Evolutionary conservation across 2,797 vertebrate species (phyloP), one percentile per base, ranked within the genome.

Genomic region (Triplophysa yarkandensis): DNA sequence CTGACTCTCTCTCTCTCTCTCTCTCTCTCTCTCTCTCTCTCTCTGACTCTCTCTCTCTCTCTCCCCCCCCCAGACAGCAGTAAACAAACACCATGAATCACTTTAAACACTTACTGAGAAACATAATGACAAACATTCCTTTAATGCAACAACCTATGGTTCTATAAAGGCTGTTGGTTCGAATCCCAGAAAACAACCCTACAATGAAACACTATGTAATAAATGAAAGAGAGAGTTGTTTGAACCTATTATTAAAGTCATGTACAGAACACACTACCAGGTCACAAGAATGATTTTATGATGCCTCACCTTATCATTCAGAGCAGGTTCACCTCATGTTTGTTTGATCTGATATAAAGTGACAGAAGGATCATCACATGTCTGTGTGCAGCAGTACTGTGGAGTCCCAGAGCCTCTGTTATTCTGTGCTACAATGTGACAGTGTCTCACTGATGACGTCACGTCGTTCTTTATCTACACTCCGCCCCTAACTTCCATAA

Each of bases 41-140:
- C n/a, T n/a, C n/a, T n/a, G n/a, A n/a, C 48, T 30, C 54, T 68
- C 55, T 58, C 48, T 30, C 54, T 68, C 55, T 58, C n/a, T n/a
- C n/a, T n/a, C n/a, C n/a, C 30, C 13, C 17, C 34, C 50, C 58
- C 48, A 48, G 52, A 58, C 46, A 44, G 4, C 32, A 41, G 32
- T 46, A 55, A 55, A 66, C 63, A 64, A 70, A 28, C 32, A 25
- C 17, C 50, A 46, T 36, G 62, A 44, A 63, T 73, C 62, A n/a
- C 34, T 65, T 41, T 23, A 43, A 73, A 43, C 17, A 14, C 11
- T 34, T 4, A 34, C 2, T 13, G 21, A 25, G 28, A 30, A 14
- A 28, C 13, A 55, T 7, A 28, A 21, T 1, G 30, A 17, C 54
- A 50, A 27, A 52, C 25, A 34, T 14, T n/a, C 14, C 5, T 14